Evolutionary conservation across 2,113 vertebrate species (phyloP).

Genomic region (Phylloscopus trochiloides): DNA sequence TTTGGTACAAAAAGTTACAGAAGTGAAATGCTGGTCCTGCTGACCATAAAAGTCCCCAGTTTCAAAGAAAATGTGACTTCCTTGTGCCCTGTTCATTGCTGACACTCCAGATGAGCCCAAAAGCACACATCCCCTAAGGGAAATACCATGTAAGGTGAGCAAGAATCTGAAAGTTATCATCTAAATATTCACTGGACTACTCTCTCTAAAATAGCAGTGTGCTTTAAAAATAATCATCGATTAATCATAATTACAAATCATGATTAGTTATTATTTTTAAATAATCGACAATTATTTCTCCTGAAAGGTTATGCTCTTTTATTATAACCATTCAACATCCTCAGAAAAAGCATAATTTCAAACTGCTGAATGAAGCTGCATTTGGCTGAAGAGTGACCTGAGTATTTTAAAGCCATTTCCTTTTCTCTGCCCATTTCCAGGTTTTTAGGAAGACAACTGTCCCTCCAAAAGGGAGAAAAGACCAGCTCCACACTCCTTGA

Average conservation of each 20-base stretch:
- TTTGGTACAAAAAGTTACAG: not conserved
- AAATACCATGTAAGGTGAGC: not conserved
- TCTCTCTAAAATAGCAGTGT: not conserved
- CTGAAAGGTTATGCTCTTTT: not conserved
- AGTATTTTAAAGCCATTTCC: not conserved
- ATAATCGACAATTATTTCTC: not conserved
- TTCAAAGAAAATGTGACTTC: not conserved
- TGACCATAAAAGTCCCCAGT: not conserved
- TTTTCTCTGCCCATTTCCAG: not conserved
- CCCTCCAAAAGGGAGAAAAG: not conserved
- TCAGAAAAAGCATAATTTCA: not conserved
- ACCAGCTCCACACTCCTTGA: not conserved
- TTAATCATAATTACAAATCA: not conserved
- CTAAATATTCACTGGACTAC: not conserved
- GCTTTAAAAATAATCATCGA: not conserved
- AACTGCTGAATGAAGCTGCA: not conserved
- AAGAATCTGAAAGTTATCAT: not conserved
- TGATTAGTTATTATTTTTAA: not conserved
- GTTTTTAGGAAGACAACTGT: not conserved
- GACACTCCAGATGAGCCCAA: not conserved
- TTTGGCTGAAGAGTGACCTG: not conserved
- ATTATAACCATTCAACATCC: not conserved
- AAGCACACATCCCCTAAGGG: not conserved
- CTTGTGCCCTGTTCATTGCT: not conserved
- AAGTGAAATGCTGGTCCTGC: not conserved